Conservation (phyloP, 2,113 vertebrate species). For the Gallinago undulata region DNA sequence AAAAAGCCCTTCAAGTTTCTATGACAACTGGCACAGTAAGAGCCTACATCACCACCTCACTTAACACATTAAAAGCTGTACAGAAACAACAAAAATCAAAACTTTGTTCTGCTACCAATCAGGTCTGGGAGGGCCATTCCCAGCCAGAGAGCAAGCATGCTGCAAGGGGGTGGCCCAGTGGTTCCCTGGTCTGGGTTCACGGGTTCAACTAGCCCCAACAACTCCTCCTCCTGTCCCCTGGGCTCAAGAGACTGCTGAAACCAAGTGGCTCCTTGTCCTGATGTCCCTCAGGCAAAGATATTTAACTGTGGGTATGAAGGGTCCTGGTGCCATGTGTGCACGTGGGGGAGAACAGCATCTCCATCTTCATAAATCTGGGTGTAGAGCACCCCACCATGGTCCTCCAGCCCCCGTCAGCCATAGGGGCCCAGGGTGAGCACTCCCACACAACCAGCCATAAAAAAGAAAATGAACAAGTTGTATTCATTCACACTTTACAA, state of each 20-base stretch:
- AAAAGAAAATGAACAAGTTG: accelerated
- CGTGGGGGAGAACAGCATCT: background rate
- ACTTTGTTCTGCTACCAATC: background rate
- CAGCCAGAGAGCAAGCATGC: background rate
- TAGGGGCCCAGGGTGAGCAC: background rate
- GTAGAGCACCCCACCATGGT: background rate
- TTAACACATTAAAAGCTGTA: constrained; percentile 18
- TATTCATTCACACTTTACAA: background rate
- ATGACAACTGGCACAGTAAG: constrained; percentile 33
- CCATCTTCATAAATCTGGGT: background rate
- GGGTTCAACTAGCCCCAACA: background rate
- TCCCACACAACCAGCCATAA: too few relatives aligned
- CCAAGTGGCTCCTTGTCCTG: background rate
- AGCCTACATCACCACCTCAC: background rate
- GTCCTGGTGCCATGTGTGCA: background rate
- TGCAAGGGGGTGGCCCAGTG: too few relatives aligned
- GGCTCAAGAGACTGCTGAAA: background rate
- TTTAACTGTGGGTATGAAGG: background rate
- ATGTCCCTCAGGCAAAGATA: background rate
- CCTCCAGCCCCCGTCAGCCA: background rate
- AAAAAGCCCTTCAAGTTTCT: constrained; percentile 44
- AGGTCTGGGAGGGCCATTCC: background rate
- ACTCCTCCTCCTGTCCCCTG: background rate
- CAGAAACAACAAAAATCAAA: background rate
- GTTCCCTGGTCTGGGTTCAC: background rate